Conservation (phyloP, 2,888 invertebrate species). For the Muscina levida region DNA sequence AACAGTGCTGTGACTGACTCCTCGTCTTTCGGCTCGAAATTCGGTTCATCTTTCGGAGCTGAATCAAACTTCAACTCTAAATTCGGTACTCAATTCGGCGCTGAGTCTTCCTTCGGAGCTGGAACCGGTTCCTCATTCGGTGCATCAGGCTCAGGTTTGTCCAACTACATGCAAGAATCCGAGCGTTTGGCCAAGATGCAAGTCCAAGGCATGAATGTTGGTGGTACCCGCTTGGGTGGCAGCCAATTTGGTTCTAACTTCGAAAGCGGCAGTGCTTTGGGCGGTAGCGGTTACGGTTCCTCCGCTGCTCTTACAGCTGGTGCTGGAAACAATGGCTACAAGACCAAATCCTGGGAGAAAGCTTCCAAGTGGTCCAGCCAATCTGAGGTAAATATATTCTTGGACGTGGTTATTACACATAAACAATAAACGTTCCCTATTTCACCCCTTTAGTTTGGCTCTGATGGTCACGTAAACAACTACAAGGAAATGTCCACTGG, state of each 20-base stretch:
- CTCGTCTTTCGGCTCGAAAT: slow-evolving; percentile 53
- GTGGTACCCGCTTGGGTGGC: slow-evolving; percentile 70
- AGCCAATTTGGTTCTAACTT: slow-evolving; percentile 67
- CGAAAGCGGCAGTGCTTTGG: slow-evolving; percentile 45
- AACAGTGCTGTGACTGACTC: slow-evolving; percentile 55
- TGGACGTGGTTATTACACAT: no score
- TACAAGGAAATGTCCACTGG: slow-evolving; percentile 79
- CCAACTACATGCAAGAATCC: slow-evolving; percentile 75
- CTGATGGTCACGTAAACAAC: slow-evolving; percentile 76
- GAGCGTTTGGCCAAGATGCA: slow-evolving; percentile 77
- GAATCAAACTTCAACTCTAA: slow-evolving; percentile 61
- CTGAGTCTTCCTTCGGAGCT: slow-evolving; percentile 54
- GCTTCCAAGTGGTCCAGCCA: slow-evolving; percentile 80
- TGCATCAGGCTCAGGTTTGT: slow-evolving; percentile 68
- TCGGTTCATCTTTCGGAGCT: slow-evolving; percentile 65
- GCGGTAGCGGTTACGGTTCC: slow-evolving; percentile 42
- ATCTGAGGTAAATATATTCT: slow-evolving; percentile 72
- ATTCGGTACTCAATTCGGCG: slow-evolving; percentile 67
- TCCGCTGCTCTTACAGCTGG: slow-evolving; percentile 46
- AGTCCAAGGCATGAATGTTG: slow-evolving; percentile 70
- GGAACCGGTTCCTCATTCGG: slow-evolving; percentile 38
- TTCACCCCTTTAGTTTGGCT: slow-evolving; percentile 72
- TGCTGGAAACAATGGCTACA: slow-evolving; percentile 69
- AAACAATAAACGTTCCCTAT: slow-evolving; percentile 30
- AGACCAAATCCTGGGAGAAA: slow-evolving; percentile 79